Evolutionary conservation across 2,888 invertebrate species (phyloP), one percentile per base, ranked within the genome.

Genomic region (Quadroppia sp.): DNA sequence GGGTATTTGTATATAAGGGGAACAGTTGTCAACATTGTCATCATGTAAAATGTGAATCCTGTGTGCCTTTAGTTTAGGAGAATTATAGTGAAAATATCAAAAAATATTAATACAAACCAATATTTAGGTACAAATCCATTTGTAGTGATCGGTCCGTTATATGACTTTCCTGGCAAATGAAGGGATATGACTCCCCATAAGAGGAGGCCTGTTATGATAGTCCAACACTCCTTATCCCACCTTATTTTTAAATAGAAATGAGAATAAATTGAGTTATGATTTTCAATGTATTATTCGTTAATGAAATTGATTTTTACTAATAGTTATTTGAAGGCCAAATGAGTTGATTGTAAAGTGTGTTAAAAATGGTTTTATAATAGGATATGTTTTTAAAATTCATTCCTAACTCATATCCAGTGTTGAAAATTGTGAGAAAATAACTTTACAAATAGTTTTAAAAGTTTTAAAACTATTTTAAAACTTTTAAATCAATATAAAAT

Each of bases 51-150:
- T 15, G 69, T 32, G 78, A 85, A 82, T 2, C 86, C 86, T 79
- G 85, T 85, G 77, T 84, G 85, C 61, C 61, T 64, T n/a, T n/a
- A 64, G 28, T 36, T 36, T 36, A 7, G 4, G 36, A 7, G 4
- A 36, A 36, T 36, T 36, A 36, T 36, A 36, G n/a, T n/a, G n/a
- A n/a, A n/a, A n/a, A n/a, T n/a, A n/a, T n/a, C n/a, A n/a, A n/a
- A n/a, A n/a, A n/a, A n/a, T n/a, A n/a, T n/a, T 20, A 50, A 23
- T 2, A 15, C 50, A 50, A 28, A 64, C 76, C 80, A 80, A 78
- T 84, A 84, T 61, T 79, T 77, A 0, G 86, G 86, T 4, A 80
- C 79, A 76, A 83, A 82, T 23, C 85, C 86, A 74, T 83, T 84
- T 9, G 81, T 80, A 0, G 86, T 85, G 6, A 82, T 79, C 0